Base-by-base conservation (phyloP, 2,797 vertebrate genomes). In the Channa striata region DNA sequence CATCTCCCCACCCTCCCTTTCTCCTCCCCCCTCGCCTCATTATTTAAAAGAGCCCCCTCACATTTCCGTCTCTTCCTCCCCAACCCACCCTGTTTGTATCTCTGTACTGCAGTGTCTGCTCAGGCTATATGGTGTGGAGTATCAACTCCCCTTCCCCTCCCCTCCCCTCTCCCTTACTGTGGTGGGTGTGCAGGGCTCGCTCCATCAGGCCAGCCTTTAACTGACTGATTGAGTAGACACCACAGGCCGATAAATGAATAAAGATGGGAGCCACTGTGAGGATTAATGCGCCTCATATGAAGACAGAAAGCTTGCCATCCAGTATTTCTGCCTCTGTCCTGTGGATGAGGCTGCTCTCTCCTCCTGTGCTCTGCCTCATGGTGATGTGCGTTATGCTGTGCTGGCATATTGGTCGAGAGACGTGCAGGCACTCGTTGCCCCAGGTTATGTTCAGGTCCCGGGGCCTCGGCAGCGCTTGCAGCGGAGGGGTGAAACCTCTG, bases 141-240 rank as follows among this genome's bases (percentile, higher is more conserved):
- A 49, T 61, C 74, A 69, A 76, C 70, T 69, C 56, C 21, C 56
- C 46, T 53, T 50, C 61, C 47, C 19, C 61, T 52, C 37, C 33
- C n/a, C 58, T 47, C 36, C 37, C 6, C 25, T 25, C 74, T 65
- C 68, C 92, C 87, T 39, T 59, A 68, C 54, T 79, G 82, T 62
- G 93, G 93, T 9, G 93, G 84, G 82, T 81, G 71, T 11, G 93
- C 59, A 44, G 76, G 52, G 70, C 68, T 78, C 58, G 40, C 47
- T 90, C 90, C 1, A 88, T 89, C 0, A 87, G 90, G 0, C 91
- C 78, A 1, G 88, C 90, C 30, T 91, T 90, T 1, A 83, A 95
- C 84, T 89, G 94, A 80, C 91, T 93, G 75, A 95, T 94, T 0
- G 93, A 93, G 77, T 88, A 90, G 88, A 92, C 89, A 81, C 91